Evolutionary conservation across 1,140 invertebrate genomes (phyloP).

Genomic region (Nasonia longicornis): DNA sequence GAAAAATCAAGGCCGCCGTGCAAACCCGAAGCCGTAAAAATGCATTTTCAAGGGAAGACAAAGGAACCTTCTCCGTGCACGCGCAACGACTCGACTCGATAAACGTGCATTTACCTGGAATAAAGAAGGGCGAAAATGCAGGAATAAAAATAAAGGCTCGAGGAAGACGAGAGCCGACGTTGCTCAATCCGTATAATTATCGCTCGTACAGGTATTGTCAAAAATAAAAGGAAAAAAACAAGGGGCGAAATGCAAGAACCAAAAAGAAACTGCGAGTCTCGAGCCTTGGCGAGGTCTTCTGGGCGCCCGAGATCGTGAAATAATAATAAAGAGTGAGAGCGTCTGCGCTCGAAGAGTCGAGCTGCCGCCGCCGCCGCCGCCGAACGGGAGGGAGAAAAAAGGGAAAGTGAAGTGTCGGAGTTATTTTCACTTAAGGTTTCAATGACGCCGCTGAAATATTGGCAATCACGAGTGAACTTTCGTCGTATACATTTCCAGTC

Average conservation of each 20-base stretch:
- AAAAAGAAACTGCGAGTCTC: slow-evolving; percentile 17
- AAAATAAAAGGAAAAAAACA: neutral
- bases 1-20: slow-evolving; percentile 36
- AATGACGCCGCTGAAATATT: slow-evolving; percentile 32
- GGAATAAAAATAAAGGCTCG: slow-evolving; percentile 15
- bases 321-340: slow-evolving; percentile 13
- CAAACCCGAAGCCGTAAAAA: slow-evolving; percentile 7
- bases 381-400: slow-evolving; percentile 8
- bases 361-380: neutral
- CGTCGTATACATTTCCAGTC: neutral
- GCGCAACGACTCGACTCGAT: slow-evolving; percentile 16
- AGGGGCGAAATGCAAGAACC: neutral
- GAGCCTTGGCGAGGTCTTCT: neutral
- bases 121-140: slow-evolving; percentile 9
- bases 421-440: slow-evolving; percentile 35
- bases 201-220: too few species aligned
- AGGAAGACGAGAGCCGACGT: neutral
- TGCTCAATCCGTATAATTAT: slow-evolving; percentile 38
- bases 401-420: slow-evolving; percentile 20
- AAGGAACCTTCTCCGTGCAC: slow-evolving; percentile 4
- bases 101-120: slow-evolving; percentile 14
- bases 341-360: neutral
- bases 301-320: neutral
- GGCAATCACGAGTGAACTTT: neutral
- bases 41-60: slow-evolving; percentile 9